Conservation (phyloP, 2,797 vertebrate species). For the Loriculus beryllinus region DNA sequence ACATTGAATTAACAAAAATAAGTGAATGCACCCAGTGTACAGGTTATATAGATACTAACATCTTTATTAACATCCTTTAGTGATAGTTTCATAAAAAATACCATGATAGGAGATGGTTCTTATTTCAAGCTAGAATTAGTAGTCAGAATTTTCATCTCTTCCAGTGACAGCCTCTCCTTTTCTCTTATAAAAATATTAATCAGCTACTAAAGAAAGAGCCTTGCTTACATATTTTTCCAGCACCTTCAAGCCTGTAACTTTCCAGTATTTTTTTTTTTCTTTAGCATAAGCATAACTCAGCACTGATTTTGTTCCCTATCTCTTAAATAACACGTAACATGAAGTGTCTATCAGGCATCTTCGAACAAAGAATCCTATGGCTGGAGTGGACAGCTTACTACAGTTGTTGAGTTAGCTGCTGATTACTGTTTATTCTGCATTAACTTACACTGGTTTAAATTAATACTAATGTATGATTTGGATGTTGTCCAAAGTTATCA, state of each 20-base stretch:
- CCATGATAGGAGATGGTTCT: background rate
- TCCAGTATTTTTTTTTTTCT: background rate
- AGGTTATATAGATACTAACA: background rate
- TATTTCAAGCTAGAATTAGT: background rate
- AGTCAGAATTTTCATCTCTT: background rate
- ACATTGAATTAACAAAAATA: slow-evolving; percentile 11
- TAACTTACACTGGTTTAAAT: background rate
- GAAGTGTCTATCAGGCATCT: background rate
- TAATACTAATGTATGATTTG: slow-evolving; percentile 5
- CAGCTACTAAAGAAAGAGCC: background rate
- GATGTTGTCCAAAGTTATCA: slow-evolving; percentile 29
- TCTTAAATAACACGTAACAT: background rate
- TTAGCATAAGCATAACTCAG: background rate
- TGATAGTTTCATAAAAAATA: background rate
- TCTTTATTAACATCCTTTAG: background rate
- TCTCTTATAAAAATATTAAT: background rate
- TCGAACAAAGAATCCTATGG: background rate
- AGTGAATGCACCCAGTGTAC: background rate
- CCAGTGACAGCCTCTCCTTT: background rate
- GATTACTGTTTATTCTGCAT: background rate
- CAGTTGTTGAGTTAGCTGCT: background rate
- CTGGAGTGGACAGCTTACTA: background rate
- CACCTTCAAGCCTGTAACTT: background rate
- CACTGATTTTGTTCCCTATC: background rate
- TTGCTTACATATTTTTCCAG: background rate